These are phyloP conservation scores for Amniataba percoides DNA, from an alignment of 2,797 vertebrate genomes.

Conservation along the genomic window DNA sequence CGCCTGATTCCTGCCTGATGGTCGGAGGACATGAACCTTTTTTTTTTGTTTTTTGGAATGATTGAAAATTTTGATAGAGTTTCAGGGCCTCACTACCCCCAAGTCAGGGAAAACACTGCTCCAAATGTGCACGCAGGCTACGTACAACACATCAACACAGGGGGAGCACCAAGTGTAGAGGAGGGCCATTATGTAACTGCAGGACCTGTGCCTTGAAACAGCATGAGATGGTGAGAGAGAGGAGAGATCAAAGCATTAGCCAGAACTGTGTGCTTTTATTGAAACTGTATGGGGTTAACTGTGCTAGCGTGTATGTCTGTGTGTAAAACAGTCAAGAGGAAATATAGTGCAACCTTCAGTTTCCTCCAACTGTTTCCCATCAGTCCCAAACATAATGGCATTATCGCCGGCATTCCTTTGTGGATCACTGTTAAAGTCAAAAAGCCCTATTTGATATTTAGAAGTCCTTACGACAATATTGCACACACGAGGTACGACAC, in stretches of 20 bases:
- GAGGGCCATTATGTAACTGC: constrained; percentile 49
- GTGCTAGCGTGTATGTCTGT: constrained; percentile 9
- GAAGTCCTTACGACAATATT: neutral
- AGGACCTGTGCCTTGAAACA: constrained; percentile 55
- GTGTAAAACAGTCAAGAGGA: constrained; percentile 8
- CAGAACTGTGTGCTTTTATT: constrained; percentile 49
- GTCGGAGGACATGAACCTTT: constrained; percentile 43
- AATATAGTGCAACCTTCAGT: constrained; percentile 4
- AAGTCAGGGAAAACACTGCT: constrained; percentile 40
- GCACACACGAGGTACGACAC: neutral
- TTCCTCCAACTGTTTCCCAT: constrained; percentile 25
- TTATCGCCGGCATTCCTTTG: neutral
- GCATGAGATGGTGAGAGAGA: constrained; percentile 35
- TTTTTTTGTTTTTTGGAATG: too few relatives aligned
- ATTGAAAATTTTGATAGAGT: constrained; percentile 44
- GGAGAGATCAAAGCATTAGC: constrained; percentile 59
- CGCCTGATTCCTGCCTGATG: constrained; percentile 41
- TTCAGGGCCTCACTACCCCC: constrained; percentile 30
- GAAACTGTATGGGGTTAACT: constrained; percentile 47
- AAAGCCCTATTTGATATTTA: neutral
- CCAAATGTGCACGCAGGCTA: constrained; percentile 12
- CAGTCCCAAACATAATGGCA: neutral
- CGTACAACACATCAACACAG: constrained; percentile 46
- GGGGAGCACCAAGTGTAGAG: constrained; percentile 26
- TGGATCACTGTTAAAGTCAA: neutral